Evolutionary conservation across 2,113 vertebrate genomes (phyloP).

Genomic region (Macquaria ambigua): DNA sequence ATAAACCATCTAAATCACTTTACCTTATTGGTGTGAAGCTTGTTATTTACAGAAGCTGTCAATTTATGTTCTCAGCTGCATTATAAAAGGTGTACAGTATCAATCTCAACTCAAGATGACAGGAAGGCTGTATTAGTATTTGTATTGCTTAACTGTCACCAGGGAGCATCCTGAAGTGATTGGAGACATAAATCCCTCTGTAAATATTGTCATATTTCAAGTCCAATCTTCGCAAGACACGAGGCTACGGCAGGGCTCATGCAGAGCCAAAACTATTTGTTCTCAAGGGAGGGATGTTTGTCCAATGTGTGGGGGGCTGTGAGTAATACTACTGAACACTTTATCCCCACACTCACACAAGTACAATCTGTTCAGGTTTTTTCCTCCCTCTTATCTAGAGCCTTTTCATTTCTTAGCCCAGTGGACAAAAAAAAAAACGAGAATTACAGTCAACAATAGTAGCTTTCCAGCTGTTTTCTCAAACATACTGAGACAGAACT

Average conservation of each 20-base stretch:
- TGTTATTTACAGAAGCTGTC: neutral
- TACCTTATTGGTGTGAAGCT: neutral
- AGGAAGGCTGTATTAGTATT: neutral
- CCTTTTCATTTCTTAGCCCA: slow-evolving; percentile 4
- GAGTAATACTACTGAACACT: slow-evolving; percentile 49
- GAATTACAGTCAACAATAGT: neutral
- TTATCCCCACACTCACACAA: slow-evolving; percentile 51
- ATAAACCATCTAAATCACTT: neutral
- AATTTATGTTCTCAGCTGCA: neutral
- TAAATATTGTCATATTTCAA: slow-evolving; percentile 39
- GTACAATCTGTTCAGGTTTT: slow-evolving; percentile 41
- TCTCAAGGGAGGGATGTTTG: slow-evolving; percentile 21
- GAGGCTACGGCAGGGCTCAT: neutral
- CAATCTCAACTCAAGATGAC: neutral
- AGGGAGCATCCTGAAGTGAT: neutral
- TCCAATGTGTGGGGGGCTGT: slow-evolving; percentile 21
- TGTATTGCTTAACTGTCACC: neutral
- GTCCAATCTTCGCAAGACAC: slow-evolving; percentile 11
- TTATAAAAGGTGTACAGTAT: neutral
- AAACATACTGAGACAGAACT: neutral
- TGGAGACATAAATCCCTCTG: neutral
- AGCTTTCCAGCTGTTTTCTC: neutral
- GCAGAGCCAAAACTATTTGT: slow-evolving; percentile 38
- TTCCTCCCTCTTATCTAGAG: neutral
- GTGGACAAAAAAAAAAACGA: neutral